Percentiles rank a stretch among this genome's conserved stretches.
Conservation (phyloP, 2,888 invertebrate genomes). For the Elegia similella region DNA sequence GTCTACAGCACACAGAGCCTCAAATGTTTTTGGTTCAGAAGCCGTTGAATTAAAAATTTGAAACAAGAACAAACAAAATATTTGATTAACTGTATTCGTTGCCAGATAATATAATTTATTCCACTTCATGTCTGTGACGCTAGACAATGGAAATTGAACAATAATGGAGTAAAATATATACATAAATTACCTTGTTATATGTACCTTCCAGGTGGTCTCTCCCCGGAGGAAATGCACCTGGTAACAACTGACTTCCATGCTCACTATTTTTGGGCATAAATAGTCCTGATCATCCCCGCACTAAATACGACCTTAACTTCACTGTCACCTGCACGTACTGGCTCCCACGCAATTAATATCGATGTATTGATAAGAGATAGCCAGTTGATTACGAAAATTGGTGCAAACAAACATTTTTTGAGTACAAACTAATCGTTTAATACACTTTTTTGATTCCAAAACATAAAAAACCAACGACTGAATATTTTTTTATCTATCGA, state of each 20-base stretch:
- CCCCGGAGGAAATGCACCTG: slow-evolving; percentile 46
- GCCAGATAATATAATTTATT: too few relatives aligned
- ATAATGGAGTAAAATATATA: background rate
- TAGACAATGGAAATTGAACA: too few relatives aligned
- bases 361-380: slow-evolving; percentile 5
- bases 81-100: too few relatives aligned
- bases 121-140: too few relatives aligned
- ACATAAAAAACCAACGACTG: too few relatives aligned
- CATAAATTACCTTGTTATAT: slow-evolving; percentile 1
- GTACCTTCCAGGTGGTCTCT: slow-evolving; percentile 28
- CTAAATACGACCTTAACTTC: background rate
- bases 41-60: too few relatives aligned
- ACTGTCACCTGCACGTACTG: background rate
- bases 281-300: background rate
- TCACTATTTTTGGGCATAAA: slow-evolving; percentile 15
- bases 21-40: too few relatives aligned
- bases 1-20: too few relatives aligned
- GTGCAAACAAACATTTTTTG: background rate
- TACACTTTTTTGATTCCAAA: background rate
- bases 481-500: too few relatives aligned
- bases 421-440: too few relatives aligned
- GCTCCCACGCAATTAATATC: slow-evolving; percentile 4
- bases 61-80: too few relatives aligned
- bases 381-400: background rate
- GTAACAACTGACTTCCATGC: slow-evolving; percentile 31